A percentile compares a stretch with the other conserved stretches of the same genome.
Evolutionary conservation across 1,140 invertebrate species (phyloP).

Genomic region (Agrilus planipennis): DNA sequence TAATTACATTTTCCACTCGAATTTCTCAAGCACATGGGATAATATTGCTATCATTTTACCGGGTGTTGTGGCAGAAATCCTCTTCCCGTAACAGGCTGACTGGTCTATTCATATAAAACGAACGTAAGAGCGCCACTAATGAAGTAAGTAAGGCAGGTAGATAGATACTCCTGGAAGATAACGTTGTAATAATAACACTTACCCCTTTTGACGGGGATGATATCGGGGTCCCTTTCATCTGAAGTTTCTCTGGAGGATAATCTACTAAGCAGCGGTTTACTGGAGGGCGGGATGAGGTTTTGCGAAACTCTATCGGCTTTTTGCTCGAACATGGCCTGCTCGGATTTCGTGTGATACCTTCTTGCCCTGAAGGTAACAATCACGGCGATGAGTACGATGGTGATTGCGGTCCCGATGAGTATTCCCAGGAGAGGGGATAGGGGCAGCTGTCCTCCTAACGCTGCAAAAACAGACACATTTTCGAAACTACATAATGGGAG

Average conservation of each 20-base stretch:
- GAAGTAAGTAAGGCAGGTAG: not conserved
- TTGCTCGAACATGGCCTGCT: conserved; percentile 16
- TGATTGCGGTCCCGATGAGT: conserved; percentile 40
- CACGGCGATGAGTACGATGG: conserved; percentile 40
- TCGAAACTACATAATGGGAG: too few relatives aligned
- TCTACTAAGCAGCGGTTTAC: conserved; percentile 32
- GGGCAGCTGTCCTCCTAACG: conserved; percentile 40
- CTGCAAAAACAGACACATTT: conserved; percentile 31
- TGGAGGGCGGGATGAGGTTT: conserved; percentile 29
- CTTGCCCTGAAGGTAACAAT: conserved; percentile 39
- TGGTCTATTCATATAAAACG: not conserved
- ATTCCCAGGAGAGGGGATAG: conserved; percentile 44
- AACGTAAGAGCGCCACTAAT: not conserved
- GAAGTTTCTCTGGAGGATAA: conserved; percentile 37
- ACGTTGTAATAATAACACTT: not conserved
- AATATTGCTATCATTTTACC: not conserved
- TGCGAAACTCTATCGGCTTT: conserved; percentile 20
- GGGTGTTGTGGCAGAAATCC: not conserved
- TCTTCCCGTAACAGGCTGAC: not conserved
- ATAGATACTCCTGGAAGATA: not conserved
- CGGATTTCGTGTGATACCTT: conserved; percentile 24
- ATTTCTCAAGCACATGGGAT: not conserved
- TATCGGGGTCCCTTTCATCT: conserved; percentile 58
- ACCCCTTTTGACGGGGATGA: conserved; percentile 63
- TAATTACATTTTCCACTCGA: not conserved